Conservation (phyloP, 2,888 invertebrate species). For the Apamea monoglypha region DNA sequence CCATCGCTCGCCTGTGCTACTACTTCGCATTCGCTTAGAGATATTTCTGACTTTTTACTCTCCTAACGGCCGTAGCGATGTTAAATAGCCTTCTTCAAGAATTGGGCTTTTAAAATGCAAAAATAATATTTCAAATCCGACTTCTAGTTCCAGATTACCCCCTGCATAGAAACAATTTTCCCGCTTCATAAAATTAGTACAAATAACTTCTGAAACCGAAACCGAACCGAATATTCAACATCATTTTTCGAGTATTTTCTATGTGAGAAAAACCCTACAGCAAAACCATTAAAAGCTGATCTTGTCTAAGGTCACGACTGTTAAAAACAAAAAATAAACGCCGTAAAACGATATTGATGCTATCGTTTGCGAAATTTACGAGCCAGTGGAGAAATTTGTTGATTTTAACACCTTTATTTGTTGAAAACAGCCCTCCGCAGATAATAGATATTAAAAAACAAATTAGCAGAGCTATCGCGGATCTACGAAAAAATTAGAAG, state of each 20-base stretch:
- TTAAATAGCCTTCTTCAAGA: too few relatives aligned
- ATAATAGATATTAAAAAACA: slow-evolving; percentile 66
- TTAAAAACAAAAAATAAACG: slow-evolving; percentile 22
- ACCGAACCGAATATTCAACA: neutral
- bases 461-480: slow-evolving; percentile 66
- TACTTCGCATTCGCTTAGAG: too few relatives aligned
- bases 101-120: too few relatives aligned
- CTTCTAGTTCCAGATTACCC: too few relatives aligned
- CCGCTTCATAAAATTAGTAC: too few relatives aligned
- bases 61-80: too few relatives aligned
- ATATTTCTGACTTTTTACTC: too few relatives aligned
- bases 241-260: neutral
- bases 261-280: neutral
- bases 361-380: slow-evolving; percentile 57
- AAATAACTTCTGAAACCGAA: neutral
- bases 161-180: too few relatives aligned
- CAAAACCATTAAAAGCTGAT: neutral
- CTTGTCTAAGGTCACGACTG: neutral
- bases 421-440: slow-evolving; percentile 47
- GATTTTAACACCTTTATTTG: slow-evolving; percentile 65
- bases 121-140: too few relatives aligned
- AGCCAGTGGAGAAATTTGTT: slow-evolving; percentile 51
- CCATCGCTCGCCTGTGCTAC: too few relatives aligned
- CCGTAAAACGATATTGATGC: slow-evolving; percentile 38
- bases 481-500: slow-evolving; percentile 64